A percentile compares a stretch with the other conserved stretches of the same genome.
Conservation (phyloP, 1,140 invertebrate genomes). For the Drosophila athabasca region DNA sequence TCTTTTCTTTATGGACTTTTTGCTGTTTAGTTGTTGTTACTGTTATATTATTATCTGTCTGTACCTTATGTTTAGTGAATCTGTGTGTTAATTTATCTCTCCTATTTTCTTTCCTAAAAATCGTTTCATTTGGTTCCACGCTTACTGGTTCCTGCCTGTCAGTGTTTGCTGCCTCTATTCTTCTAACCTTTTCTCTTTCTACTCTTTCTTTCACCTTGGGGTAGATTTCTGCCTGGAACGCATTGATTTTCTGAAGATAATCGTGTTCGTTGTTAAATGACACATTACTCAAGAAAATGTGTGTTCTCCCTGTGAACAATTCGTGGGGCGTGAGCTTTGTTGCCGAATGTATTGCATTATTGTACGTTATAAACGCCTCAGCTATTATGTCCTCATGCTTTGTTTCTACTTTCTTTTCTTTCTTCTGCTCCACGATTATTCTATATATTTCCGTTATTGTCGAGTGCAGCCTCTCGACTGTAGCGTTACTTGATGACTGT, state of each 20-base stretch:
- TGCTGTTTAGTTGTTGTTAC: not conserved
- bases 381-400: constrained; percentile 29
- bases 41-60: not conserved
- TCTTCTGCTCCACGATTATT: constrained; percentile 1
- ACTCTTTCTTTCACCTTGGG: not conserved
- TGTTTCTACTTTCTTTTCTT: not conserved
- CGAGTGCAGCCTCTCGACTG: constrained; percentile 10
- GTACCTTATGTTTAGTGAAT: not conserved
- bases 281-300: not conserved
- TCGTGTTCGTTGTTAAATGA: constrained; percentile 5
- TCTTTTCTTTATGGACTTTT: not conserved
- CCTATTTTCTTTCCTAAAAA: constrained; percentile 9
- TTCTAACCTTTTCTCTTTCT: not conserved
- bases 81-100: not conserved
- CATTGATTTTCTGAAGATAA: constrained; percentile 9
- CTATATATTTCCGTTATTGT: constrained; percentile 12
- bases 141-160: not conserved
- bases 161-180: not conserved
- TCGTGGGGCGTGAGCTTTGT: constrained; percentile 12
- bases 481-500: not conserved
- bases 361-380: constrained; percentile 37
- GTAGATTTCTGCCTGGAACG: not conserved
- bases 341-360: constrained; percentile 30
- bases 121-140: not conserved
- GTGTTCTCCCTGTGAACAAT: not conserved